Percentiles rank a stretch among this genome's conserved stretches.
phyloP scores from a whole-genome alignment of 2,797 vertebrate genomes.

The Pantherophis alleghaniensis region DNA sequence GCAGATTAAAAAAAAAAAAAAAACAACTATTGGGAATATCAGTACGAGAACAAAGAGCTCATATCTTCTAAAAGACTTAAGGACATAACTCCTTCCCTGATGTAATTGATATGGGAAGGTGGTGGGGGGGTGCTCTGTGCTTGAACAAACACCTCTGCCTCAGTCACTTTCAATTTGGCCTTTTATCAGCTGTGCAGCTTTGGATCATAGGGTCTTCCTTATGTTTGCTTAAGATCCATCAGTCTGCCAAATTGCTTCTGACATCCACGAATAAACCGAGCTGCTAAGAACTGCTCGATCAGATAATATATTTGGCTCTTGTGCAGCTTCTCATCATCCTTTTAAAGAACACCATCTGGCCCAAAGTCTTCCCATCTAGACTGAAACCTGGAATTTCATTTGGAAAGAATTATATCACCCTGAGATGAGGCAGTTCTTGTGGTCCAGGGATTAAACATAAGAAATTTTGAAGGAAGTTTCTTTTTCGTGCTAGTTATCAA shows the following conservation, averaged over 20 bases:
- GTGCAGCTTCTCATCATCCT: not conserved
- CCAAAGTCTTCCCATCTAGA: not conserved
- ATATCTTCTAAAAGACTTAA: not conserved
- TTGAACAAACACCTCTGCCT: not conserved
- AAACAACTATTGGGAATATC: not conserved
- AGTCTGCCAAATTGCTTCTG: not conserved
- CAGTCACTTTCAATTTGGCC: not conserved
- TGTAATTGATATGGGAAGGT: not conserved
- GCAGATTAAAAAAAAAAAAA: not conserved
- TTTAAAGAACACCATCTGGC: not conserved
- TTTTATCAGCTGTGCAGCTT: not conserved
- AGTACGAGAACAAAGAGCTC: not conserved
- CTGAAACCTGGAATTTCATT: not conserved
- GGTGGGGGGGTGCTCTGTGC: not conserved
- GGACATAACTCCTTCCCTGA: not conserved
- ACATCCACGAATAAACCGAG: not conserved
- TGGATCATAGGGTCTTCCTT: not conserved
- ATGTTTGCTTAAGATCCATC: not conserved
- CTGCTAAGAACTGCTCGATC: not conserved
- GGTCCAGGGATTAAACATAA: not conserved
- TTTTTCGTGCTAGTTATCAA: not conserved
- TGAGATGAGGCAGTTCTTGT: not conserved
- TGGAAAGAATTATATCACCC: conserved; percentile 5
- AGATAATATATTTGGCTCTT: not conserved
- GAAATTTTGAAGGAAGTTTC: not conserved